phyloP scores from a whole-genome alignment of 2,888 invertebrate genomes.

The Chymomyza fuscimana region DNA sequence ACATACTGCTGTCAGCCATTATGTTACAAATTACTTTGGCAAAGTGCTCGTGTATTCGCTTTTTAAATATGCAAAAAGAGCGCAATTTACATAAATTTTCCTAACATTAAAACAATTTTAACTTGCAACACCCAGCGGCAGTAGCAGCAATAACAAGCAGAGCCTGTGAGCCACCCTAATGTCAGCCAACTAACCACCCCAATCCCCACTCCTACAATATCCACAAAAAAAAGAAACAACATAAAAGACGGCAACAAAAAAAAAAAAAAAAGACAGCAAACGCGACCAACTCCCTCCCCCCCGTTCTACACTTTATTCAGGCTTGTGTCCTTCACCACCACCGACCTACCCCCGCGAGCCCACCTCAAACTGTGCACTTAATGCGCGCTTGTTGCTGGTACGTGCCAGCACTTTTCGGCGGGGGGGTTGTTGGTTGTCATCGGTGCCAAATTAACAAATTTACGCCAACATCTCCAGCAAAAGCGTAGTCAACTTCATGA shows the following conservation, averaged over 20 bases:
- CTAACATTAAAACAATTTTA: slow-evolving; percentile 79
- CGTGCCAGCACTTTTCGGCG: slow-evolving; percentile 31
- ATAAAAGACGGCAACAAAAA: slow-evolving; percentile 5
- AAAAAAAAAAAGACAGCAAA: slow-evolving; percentile 26
- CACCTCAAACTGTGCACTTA: background rate
- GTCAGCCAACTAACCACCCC: background rate
- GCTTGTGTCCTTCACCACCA: background rate
- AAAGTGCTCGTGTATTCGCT: slow-evolving; percentile 79
- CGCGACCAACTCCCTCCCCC: background rate
- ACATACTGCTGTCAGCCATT: slow-evolving; percentile 45
- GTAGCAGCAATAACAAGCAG: slow-evolving; percentile 31
- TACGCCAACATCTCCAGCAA: slow-evolving; percentile 71
- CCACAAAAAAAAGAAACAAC: background rate
- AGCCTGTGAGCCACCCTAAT: background rate
- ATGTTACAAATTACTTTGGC: slow-evolving; percentile 77
- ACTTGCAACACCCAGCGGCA: slow-evolving; percentile 69
- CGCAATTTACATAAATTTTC: slow-evolving; percentile 80
- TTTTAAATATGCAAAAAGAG: slow-evolving; percentile 80
- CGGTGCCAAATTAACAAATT: slow-evolving; percentile 78
- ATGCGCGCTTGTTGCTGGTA: slow-evolving; percentile 47
- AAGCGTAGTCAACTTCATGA: slow-evolving; percentile 38
- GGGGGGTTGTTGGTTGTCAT: slow-evolving; percentile 58
- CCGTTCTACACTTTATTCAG: too few relatives aligned
- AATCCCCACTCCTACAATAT: background rate
- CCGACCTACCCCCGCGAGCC: background rate